Conservation (phyloP, 2,797 vertebrate genomes). For the Glossophaga mutica region DNA sequence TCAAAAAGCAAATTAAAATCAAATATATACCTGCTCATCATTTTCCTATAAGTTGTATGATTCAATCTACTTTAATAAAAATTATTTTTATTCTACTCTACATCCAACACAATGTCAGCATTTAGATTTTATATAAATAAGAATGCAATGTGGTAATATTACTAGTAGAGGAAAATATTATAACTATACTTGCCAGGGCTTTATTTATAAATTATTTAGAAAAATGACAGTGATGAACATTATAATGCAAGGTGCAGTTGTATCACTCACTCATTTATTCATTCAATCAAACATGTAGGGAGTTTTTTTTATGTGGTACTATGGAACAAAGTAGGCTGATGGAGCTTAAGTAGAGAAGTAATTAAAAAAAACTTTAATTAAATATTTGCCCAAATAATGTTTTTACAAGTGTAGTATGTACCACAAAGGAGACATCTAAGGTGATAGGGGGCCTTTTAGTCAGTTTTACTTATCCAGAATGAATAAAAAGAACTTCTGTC, state of each 20-base stretch:
- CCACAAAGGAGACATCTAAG: neutral
- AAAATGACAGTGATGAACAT: neutral
- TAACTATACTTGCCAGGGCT: neutral
- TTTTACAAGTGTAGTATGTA: neutral
- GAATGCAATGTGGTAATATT: neutral
- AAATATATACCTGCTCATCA: neutral
- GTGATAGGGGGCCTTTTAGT: neutral
- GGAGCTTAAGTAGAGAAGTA: neutral
- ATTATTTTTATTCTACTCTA: neutral
- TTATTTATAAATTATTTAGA: neutral
- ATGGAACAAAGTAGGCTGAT: neutral
- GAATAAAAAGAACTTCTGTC: neutral
- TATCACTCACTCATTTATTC: neutral
- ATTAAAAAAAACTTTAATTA: neutral
- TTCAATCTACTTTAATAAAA: neutral
- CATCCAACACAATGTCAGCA: neutral
- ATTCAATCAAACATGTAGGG: neutral
- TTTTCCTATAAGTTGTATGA: neutral
- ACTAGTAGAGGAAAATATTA: neutral
- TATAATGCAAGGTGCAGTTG: neutral
- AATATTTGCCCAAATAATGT: neutral
- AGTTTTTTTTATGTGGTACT: neutral
- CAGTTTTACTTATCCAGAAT: neutral
- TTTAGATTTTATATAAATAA: neutral
- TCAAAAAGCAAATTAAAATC: neutral